phyloP scores from a whole-genome alignment of 2,113 vertebrate species.

The Spea bombifrons region DNA sequence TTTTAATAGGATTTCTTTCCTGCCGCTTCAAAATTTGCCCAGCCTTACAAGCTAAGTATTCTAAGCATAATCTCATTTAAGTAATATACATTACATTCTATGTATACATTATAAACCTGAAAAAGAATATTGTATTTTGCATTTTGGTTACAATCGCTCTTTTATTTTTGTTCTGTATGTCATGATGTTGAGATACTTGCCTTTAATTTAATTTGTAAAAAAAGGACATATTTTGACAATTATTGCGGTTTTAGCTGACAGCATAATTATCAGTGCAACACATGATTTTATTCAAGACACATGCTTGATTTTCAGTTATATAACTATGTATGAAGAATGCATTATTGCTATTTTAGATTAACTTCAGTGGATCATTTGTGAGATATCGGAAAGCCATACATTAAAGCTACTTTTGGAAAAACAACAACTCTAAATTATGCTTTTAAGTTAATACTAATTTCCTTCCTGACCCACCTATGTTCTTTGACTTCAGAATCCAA shows the following conservation, averaged over 20 bases:
- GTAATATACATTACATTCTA: slow-evolving; percentile 30
- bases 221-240: slow-evolving; percentile 32
- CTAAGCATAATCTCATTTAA: neutral
- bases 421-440: no score
- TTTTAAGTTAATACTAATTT: no score
- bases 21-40: no score
- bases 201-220: slow-evolving; percentile 36
- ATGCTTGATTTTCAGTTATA: no score
- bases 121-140: slow-evolving; percentile 39
- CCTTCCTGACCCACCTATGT: no score
- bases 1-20: no score
- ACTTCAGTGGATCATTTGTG: no score
- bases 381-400: no score
- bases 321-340: no score
- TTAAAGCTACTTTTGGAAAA: no score
- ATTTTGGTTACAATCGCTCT: slow-evolving; percentile 34
- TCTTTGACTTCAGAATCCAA: no score
- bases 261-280: slow-evolving; percentile 35
- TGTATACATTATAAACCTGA: slow-evolving; percentile 18
- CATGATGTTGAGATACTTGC: slow-evolving; percentile 38
- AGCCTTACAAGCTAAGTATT: neutral
- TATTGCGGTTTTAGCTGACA: slow-evolving; percentile 38
- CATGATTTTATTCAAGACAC: slow-evolving; percentile 3
- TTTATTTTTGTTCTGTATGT: slow-evolving; percentile 26
- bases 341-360: no score